Base-by-base conservation (phyloP, 2,113 vertebrate genomes). In the Todiramphus chloris region DNA sequence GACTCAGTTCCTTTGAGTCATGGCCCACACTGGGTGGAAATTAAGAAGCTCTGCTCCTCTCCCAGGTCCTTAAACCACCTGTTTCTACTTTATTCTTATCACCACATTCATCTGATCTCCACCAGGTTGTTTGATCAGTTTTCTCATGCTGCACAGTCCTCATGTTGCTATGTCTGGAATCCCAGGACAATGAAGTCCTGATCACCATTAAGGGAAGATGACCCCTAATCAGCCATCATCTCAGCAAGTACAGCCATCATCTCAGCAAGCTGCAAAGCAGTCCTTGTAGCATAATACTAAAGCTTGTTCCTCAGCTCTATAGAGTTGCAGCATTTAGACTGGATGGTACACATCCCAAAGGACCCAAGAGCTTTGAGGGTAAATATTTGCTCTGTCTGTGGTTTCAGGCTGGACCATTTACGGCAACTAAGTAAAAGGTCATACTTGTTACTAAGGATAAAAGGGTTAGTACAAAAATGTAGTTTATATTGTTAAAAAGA, bases 1-100 rank as follows among this genome's bases (percentile, higher is more conserved):
- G 94, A 97, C 62, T 91, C 84, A 95, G 39, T 48, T 94, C 9
- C 3, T 90, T 87, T 95, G 87, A 91, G 69, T 89, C 89, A 78
- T 56, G 56, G 50, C 46, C 28, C 76, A 56, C 12, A 13, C 1
- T 13, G 24, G 20, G 27, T 51, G 31, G 35, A 89, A 95, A 87
- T 91, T 39, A 87, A 81, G 60, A 41, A 81, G 20, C 16, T 90
- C 31, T 93, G 24, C 16, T 81, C 14, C 18, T 91, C 37, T 89
- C 58, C 11, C 16, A 68, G 14, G 10, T 81, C 35, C 30, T 48
- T 87, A 93, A 94, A 81, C 35, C 24, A 60, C 59, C 53, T 66
- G 25, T 8, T 86, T 86, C 37, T 62, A 58, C 43, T 89, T 90
- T 83, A 16, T 64, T 55, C 9, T 79, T 75, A 75, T 67, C 35